phyloP scores from a whole-genome alignment of 2,888 invertebrate genomes.

The Heteromurus nitidus region DNA sequence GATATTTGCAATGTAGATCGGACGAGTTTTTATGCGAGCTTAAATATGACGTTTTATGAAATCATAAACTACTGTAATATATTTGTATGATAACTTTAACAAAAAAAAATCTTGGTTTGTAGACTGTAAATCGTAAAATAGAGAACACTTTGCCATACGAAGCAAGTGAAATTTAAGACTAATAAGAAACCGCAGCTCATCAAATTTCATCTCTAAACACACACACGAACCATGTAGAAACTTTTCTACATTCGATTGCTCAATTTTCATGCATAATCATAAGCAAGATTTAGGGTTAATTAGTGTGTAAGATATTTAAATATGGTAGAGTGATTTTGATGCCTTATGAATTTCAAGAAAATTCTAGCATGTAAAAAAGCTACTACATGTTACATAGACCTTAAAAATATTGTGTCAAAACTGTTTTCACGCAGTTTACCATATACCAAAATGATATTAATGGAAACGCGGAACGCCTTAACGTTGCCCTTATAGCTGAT shows the following conservation, averaged over 20 bases:
- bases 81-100: too few relatives aligned
- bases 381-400: background rate
- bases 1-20: constrained; percentile 36
- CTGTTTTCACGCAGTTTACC: constrained; percentile 3
- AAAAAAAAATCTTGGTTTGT: too few relatives aligned
- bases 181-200: background rate
- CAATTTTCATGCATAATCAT: constrained; percentile 8
- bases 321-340: too few relatives aligned
- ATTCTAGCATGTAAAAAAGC: background rate
- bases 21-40: constrained; percentile 49
- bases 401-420: constrained; percentile 7
- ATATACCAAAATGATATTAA: constrained; percentile 43
- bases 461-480: constrained; percentile 4
- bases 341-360: too few relatives aligned
- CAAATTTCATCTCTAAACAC: background rate
- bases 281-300: background rate
- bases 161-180: constrained; percentile 3
- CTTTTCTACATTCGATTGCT: constrained; percentile 25
- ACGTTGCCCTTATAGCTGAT: background rate
- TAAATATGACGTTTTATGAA: constrained; percentile 13
- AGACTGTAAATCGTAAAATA: too few relatives aligned
- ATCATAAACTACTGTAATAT: too few relatives aligned
- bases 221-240: background rate
- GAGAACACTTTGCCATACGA: too few relatives aligned
- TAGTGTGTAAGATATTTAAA: too few relatives aligned